Percentiles rank a stretch among this genome's conserved stretches.
Conservation (phyloP, 92 coral and sea anemone genomes). For the Heliopora coerulea region DNA sequence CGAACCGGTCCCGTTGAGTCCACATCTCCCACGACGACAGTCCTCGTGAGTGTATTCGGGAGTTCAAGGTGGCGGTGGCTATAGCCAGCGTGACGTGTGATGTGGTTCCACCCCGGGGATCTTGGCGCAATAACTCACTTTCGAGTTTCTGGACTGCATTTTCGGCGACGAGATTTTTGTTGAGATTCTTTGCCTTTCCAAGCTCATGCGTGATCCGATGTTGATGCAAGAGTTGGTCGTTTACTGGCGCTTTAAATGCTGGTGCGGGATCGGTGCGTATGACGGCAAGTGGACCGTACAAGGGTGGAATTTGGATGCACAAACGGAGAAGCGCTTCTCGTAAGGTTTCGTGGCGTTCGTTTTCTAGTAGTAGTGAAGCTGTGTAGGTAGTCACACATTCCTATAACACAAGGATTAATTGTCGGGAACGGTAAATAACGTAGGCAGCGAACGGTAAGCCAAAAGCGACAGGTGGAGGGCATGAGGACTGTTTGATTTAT, state of each 20-base stretch:
- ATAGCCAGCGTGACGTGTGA: background rate
- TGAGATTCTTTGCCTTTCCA: slow-evolving; percentile 27
- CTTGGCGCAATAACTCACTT: slow-evolving; percentile 41
- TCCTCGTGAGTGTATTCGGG: slow-evolving; percentile 27
- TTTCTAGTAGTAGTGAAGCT: background rate
- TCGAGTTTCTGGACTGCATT: slow-evolving; percentile 54
- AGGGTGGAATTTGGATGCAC: background rate
- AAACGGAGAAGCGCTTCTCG: slow-evolving; percentile 22
- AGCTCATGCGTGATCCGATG: slow-evolving; percentile 38
- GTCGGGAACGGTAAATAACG: slow-evolving; percentile 32
- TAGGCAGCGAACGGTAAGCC: slow-evolving; percentile 30
- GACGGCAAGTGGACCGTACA: no score
- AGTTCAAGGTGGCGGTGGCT: slow-evolving; percentile 39
- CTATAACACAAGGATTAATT: slow-evolving; percentile 34
- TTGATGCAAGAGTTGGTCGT: slow-evolving; percentile 38
- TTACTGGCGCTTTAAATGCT: background rate
- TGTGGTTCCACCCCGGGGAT: no score
- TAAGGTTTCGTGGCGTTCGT: slow-evolving; percentile 26
- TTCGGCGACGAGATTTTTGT: slow-evolving; percentile 52
- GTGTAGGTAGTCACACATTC: slow-evolving; percentile 41
- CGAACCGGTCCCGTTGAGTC: slow-evolving; percentile 40
- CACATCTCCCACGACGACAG: slow-evolving; percentile 36
- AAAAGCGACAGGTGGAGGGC: slow-evolving; percentile 27
- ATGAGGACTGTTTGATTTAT: slow-evolving; percentile 45
- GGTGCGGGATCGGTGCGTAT: no score